Evolutionary conservation across 2,113 vertebrate genomes (phyloP).

Genomic region (Syngnathus floridae): DNA sequence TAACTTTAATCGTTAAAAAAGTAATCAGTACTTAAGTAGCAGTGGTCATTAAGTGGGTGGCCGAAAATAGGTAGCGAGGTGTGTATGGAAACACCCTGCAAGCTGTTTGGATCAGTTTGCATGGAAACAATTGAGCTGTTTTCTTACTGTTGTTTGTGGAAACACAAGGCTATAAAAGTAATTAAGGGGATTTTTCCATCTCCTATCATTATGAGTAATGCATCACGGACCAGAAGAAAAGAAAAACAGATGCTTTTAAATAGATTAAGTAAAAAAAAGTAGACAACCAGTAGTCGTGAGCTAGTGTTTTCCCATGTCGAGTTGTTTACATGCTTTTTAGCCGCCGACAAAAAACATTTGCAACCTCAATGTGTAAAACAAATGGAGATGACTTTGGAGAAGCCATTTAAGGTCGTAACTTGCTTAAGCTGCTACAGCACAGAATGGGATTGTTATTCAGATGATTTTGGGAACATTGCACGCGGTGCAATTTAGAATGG

Average conservation of each 20-base stretch:
- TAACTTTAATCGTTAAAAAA: too few species aligned
- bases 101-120: background rate
- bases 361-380: background rate
- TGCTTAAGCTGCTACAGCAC: background rate
- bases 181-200: slow-evolving; percentile 27
- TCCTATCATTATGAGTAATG: slow-evolving; percentile 19
- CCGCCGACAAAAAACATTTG: slow-evolving; percentile 1
- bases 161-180: slow-evolving; percentile 22
- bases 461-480: background rate
- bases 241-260: slow-evolving; percentile 21
- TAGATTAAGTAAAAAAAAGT: slow-evolving; percentile 19
- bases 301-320: background rate
- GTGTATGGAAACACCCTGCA: background rate
- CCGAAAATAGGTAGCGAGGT: background rate
- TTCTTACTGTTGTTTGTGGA: slow-evolving; percentile 15
- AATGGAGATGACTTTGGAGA: background rate
- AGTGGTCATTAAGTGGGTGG: too few species aligned
- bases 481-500: slow-evolving; percentile 7
- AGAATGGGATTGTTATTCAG: slow-evolving; percentile 2
- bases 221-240: slow-evolving; percentile 9
- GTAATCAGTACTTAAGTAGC: too few species aligned
- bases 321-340: slow-evolving; percentile 9
- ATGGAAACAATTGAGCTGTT: slow-evolving; percentile 15
- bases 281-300: slow-evolving; percentile 15
- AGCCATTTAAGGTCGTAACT: background rate